Percentiles rank a stretch among this genome's conserved stretches.
Conservation (phyloP, 1,140 invertebrate genomes). For the Scaptomyza hsui region DNA sequence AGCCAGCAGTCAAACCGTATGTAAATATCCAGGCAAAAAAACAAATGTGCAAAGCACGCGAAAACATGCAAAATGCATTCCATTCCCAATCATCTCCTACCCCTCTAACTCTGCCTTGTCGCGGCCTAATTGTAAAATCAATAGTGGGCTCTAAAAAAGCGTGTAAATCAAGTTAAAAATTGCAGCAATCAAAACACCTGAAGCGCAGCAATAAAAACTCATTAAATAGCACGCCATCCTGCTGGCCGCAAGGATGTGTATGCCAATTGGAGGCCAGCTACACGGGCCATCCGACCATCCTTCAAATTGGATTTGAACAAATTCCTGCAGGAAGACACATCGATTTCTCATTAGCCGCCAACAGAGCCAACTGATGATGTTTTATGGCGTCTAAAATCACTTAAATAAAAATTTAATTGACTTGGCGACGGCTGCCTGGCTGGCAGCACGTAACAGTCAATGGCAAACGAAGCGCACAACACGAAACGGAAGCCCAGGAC, state of each 20-base stretch:
- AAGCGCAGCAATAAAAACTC: conserved; percentile 81
- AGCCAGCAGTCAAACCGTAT: neutral
- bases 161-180: conserved; percentile 81
- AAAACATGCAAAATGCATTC: conserved; percentile 78
- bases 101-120: too few relatives aligned
- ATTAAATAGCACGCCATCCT: conserved; percentile 58
- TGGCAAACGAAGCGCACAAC: conserved; percentile 38
- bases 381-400: conserved; percentile 76
- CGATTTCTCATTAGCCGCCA: conserved; percentile 71
- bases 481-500: conserved; percentile 38
- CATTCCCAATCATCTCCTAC: neutral
- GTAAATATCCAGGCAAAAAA: conserved; percentile 31
- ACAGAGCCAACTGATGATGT: conserved; percentile 53
- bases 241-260: conserved; percentile 30
- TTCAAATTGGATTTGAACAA: conserved; percentile 58
- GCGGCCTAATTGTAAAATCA: conserved; percentile 77
- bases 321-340: conserved; percentile 71
- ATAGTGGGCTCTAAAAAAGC: conserved; percentile 61
- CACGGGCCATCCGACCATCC: conserved; percentile 20
- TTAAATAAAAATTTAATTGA: conserved; percentile 81
- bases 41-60: conserved; percentile 68
- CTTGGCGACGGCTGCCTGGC: conserved; percentile 39
- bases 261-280: conserved; percentile 58
- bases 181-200: conserved; percentile 79
- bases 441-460: conserved; percentile 25